Base-by-base conservation (phyloP, 2,113 vertebrate genomes). In the Hystrix brachyura region DNA sequence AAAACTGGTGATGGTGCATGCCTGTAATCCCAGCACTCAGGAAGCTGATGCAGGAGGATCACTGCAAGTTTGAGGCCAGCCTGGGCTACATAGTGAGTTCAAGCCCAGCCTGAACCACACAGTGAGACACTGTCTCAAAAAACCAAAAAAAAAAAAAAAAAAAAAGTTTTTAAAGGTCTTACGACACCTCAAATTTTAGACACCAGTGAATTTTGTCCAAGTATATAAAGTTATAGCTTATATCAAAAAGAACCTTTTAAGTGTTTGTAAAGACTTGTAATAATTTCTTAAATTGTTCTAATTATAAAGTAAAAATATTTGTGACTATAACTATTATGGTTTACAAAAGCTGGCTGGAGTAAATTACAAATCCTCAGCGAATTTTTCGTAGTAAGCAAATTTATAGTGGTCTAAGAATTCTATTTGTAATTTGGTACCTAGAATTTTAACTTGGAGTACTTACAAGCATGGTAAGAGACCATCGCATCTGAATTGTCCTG, bases 171-270 rank as follows among this genome's bases (percentile, higher is more conserved):
- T n/a, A 95, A 38, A 38, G 2, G 96, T 97, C 86, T 98, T 98
- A 88, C 93, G 83, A 91, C 59, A 94, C 64, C 90, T 82, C 34
- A 15, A 25, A 98, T 96, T 96, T 95, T 7, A 94, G 91, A 97
- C 95, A 84, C 89, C 92, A 97, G 94, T 95, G 89, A 96, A 95
- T 84, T 97, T 97, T 96, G 38, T 88, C 82, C 67, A 94, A 98
- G 91, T 71, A 93, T 95, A 59, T 38, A 38, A 38, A 38, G 38
- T 38, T 38, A 38, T 96, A 96, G 95, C 51, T 96, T 87, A 97
- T 96, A 96, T 94, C n/a, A 96, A 95, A 98, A 98, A 97, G 32
- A 94, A 97, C 94, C 95, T 94, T 96, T 96, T 96, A 91, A 98
- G 91, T 97, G 87, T 78, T 72, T 96, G 90, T 86, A 67, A 46